Conservation (phyloP, 2,888 invertebrate species). For the Encarsia formosa region DNA sequence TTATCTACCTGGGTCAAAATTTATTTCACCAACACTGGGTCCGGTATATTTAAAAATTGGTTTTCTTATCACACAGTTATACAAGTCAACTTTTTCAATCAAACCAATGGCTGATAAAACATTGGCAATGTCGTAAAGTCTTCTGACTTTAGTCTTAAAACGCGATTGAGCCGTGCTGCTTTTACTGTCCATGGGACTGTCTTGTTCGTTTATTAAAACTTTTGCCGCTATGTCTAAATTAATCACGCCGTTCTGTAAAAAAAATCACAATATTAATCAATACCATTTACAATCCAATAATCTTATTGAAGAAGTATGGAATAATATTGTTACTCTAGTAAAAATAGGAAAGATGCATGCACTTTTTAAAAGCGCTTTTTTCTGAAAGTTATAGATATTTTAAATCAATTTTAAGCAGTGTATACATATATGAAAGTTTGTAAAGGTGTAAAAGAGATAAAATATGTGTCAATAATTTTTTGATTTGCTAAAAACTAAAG, state of each 20-base stretch:
- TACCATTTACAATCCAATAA: too few species aligned
- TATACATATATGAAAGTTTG: background rate
- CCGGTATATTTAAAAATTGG: constrained; percentile 67
- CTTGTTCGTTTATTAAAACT: constrained; percentile 59
- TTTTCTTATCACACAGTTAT: constrained; percentile 59
- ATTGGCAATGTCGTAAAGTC: constrained; percentile 76
- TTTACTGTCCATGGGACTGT: constrained; percentile 51
- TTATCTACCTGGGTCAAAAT: constrained; percentile 32
- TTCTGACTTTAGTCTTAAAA: constrained; percentile 66
- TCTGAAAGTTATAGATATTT: background rate
- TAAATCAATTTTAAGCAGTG: background rate
- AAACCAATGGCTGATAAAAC: constrained; percentile 70
- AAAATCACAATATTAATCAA: too few species aligned
- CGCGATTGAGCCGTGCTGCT: constrained; percentile 45
- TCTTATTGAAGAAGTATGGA: too few species aligned
- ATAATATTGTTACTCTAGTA: too few species aligned
- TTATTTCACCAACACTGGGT: constrained; percentile 42
- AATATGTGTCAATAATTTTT: too few species aligned
- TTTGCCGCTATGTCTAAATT: constrained; percentile 66
- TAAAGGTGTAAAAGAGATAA: background rate
- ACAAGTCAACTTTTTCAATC: constrained; percentile 65
- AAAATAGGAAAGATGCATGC: too few species aligned
- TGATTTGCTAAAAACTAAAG: too few species aligned
- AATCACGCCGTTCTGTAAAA: constrained; percentile 61
- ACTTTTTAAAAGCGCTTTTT: too few species aligned